These are phyloP conservation scores for Lomographa bimaculata DNA, from an alignment of 2,888 invertebrate genomes.

Conservation along the genomic window DNA sequence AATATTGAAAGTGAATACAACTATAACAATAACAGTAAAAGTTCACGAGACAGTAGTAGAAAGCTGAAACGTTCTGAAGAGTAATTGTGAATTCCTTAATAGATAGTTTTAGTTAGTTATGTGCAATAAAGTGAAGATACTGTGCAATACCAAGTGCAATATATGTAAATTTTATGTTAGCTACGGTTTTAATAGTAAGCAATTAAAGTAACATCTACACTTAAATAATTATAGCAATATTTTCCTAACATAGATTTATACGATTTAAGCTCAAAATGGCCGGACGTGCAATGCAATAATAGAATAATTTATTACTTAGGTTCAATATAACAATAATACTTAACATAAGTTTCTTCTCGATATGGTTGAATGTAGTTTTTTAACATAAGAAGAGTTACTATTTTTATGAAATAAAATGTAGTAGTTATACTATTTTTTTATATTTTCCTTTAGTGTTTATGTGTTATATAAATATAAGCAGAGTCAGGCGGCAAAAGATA, in stretches of 20 bases:
- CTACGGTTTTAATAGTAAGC: constrained; percentile 13
- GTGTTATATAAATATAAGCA: constrained; percentile 34
- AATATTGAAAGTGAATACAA: constrained; percentile 46
- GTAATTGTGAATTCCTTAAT: constrained; percentile 11
- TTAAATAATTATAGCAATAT: too few species aligned
- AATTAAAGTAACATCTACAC: constrained; percentile 10
- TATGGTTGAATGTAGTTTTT: constrained; percentile 12
- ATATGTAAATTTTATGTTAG: constrained; percentile 21
- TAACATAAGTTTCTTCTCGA: constrained; percentile 3
- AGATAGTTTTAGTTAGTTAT: constrained; percentile 32
- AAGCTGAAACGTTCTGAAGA: constrained; percentile 38
- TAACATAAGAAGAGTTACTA: constrained; percentile 3
- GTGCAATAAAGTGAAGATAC: constrained; percentile 20
- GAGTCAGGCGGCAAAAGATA: constrained; percentile 74
- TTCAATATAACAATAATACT: constrained; percentile 1
- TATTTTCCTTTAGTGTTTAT: constrained; percentile 19
- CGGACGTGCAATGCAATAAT: constrained; percentile 81
- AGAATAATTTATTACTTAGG: constrained; percentile 43
- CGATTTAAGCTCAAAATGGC: constrained; percentile 48
- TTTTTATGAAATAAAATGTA: constrained; percentile 18
- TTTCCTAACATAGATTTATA: constrained; percentile 20
- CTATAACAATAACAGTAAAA: constrained; percentile 45
- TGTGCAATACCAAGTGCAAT: constrained; percentile 67
- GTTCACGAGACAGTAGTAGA: constrained; percentile 46
- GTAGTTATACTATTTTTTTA: too few species aligned